Conservation (phyloP, 2,888 invertebrate species). For the Hipparchia semele region DNA sequence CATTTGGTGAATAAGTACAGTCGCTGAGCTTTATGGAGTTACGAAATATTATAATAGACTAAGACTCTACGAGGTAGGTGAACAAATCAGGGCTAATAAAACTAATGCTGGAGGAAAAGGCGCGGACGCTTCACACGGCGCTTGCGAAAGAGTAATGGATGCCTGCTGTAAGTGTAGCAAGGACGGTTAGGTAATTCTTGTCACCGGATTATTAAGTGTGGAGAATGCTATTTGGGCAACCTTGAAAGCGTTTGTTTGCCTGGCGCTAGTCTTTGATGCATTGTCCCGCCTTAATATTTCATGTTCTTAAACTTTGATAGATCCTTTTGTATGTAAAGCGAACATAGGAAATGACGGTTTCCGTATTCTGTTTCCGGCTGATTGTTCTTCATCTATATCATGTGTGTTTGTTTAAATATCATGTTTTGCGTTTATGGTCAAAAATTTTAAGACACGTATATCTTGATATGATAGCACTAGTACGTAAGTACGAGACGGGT, state of each 20-base stretch:
- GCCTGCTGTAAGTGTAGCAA: conserved; percentile 53
- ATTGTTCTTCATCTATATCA: too few species aligned
- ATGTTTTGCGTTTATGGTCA: not conserved
- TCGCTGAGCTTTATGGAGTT: conserved; percentile 33
- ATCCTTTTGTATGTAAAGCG: too few species aligned
- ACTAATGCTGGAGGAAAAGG: conserved; percentile 43
- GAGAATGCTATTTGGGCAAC: not conserved
- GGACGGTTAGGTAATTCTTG: conserved; percentile 51
- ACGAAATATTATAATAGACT: conserved; percentile 53
- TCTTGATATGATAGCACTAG: not conserved
- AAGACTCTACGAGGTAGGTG: conserved; percentile 48
- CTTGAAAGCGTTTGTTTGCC: not conserved
- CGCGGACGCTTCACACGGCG: conserved; percentile 53
- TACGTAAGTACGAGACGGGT: not conserved
- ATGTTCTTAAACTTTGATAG: not conserved
- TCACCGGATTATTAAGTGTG: conserved; percentile 12
- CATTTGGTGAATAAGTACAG: conserved; percentile 10
- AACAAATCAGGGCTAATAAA: conserved; percentile 53
- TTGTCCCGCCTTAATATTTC: not conserved
- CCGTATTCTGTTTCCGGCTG: too few species aligned
- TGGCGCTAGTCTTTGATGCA: not conserved
- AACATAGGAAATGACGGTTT: too few species aligned
- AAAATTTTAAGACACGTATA: conserved; percentile 7
- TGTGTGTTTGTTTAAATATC: too few species aligned
- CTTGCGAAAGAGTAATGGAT: conserved; percentile 48